phyloP scores from a whole-genome alignment of 1,140 invertebrate species.

The Bacillus rossius region DNA sequence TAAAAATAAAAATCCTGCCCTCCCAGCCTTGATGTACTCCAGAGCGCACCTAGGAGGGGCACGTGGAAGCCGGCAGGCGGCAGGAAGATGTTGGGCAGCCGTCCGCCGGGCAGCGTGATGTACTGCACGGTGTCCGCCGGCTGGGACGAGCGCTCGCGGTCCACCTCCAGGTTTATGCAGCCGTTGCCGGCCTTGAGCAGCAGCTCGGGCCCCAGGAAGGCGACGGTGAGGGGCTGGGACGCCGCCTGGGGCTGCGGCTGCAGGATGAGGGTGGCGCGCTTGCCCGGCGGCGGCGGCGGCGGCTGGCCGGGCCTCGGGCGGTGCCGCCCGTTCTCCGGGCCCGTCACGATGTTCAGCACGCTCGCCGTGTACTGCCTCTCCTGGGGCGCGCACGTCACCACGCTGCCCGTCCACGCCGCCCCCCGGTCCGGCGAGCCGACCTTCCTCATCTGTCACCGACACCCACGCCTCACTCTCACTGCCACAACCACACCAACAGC shows the following conservation, averaged over 20 bases:
- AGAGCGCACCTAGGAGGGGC: slow-evolving; percentile 42
- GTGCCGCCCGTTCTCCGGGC: too few relatives aligned
- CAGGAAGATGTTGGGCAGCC: slow-evolving; percentile 38
- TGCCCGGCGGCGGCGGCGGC: too few relatives aligned
- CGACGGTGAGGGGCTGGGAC: slow-evolving; percentile 21
- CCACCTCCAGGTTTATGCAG: slow-evolving; percentile 35
- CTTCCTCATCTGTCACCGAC: neutral
- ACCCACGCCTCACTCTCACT: too few relatives aligned
- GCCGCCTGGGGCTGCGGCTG: too few relatives aligned
- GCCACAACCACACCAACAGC: too few relatives aligned
- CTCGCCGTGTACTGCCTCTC: too few relatives aligned
- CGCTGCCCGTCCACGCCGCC: slow-evolving; percentile 7
- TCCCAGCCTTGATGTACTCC: too few relatives aligned
- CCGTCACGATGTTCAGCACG: too few relatives aligned
- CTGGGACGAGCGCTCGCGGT: slow-evolving; percentile 26
- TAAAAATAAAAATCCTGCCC: too few relatives aligned
- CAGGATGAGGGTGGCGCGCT: too few relatives aligned
- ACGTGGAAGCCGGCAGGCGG: slow-evolving; percentile 37
- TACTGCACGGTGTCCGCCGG: slow-evolving; percentile 23
- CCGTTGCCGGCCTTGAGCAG: slow-evolving; percentile 21
- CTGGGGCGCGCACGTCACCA: slow-evolving; percentile 1
- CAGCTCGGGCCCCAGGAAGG: slow-evolving; percentile 20
- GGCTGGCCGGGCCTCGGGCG: too few relatives aligned
- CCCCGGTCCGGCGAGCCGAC: neutral
- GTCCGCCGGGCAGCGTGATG: slow-evolving; percentile 25